Evolutionary conservation across 1,140 invertebrate genomes (phyloP).

Genomic region (Goniozus legneri): DNA sequence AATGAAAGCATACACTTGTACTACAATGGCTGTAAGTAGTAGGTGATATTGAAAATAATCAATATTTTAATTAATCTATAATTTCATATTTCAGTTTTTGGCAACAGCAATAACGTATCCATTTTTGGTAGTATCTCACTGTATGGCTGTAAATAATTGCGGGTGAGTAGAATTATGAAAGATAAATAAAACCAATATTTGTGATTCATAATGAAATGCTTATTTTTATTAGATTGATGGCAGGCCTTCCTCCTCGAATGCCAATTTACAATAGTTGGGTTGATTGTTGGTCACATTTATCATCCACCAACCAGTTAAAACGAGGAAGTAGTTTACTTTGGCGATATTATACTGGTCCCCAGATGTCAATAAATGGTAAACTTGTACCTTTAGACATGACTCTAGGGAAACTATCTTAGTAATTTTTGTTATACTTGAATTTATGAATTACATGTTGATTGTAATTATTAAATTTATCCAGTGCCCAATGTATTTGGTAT

Average conservation of each 20-base stretch:
- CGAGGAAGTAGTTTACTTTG: slow-evolving; percentile 79
- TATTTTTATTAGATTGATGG: slow-evolving; percentile 58
- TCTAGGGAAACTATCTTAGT: no score
- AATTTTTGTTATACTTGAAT: no score
- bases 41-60: background rate
- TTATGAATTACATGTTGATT: no score
- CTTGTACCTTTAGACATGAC: no score
- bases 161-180: slow-evolving; percentile 52
- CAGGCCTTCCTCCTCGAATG: slow-evolving; percentile 77
- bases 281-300: slow-evolving; percentile 75
- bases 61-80: slow-evolving; percentile 16
- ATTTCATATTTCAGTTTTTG: slow-evolving; percentile 59
- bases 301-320: slow-evolving; percentile 70
- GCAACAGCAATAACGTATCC: slow-evolving; percentile 80
- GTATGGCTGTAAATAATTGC: slow-evolving; percentile 79
- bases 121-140: slow-evolving; percentile 81
- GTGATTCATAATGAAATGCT: slow-evolving; percentile 1
- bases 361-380: slow-evolving; percentile 36
- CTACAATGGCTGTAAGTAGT: slow-evolving; percentile 57
- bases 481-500: no score
- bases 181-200: background rate
- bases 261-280: slow-evolving; percentile 74
- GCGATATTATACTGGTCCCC: slow-evolving; percentile 74
- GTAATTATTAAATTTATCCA: no score
- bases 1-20: slow-evolving; percentile 60